Base-by-base conservation (phyloP, 2,888 invertebrate genomes). In the Drosophila anceps region DNA sequence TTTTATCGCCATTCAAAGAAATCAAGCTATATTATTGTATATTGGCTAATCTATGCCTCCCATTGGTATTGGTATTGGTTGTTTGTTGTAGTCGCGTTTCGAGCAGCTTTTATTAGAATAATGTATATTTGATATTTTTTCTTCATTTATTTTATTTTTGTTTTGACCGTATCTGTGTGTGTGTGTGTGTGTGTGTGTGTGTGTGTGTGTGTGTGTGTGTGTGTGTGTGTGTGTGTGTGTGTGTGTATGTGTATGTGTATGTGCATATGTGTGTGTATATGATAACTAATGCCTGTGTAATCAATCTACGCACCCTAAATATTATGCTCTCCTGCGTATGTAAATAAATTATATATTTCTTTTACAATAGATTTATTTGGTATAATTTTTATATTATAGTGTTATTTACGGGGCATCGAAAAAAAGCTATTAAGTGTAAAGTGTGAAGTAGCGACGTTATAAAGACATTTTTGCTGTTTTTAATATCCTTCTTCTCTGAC, bases 261-360 rank as follows among this genome's bases (percentile, higher is more conserved):
- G 18, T 41, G 18, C 20, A 20, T 43, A 12, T 24, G 43, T 24
- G 24, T 15, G 1, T 15, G 7, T 7, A 7, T 39, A 18, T 48
- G 29, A 29, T 44, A 57, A 39, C 6, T 62, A 35, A 39, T 58
- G 35, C n/a, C 58, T 39, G 1, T 20, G 13, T 37, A 6, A 37
- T 33, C 20, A n/a, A 41, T 37, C 27, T 6, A 43, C 12, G 15
- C 9, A 8, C 35, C 50, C 46, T 31, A 48, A 48, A 15, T 44
- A 37, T 15, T 44, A 37, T 15, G 12, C 8, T 60, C 15, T 20
- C 8, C 24, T 24, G 20, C 2, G 27, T 29, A 29, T 27, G 4
- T 18, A 41, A 41, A 18, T 31, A 13, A 13, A 6, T 29, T 8
- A 29, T 0, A 29, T 12, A 33, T 29, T 31, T 50, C 31, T 46